Evolutionary conservation across 37 sponge, comb jelly and placozoan genomes (phyloP), one percentile per base, ranked within the genome.

Genomic region (Lycopodina hypogea): DNA sequence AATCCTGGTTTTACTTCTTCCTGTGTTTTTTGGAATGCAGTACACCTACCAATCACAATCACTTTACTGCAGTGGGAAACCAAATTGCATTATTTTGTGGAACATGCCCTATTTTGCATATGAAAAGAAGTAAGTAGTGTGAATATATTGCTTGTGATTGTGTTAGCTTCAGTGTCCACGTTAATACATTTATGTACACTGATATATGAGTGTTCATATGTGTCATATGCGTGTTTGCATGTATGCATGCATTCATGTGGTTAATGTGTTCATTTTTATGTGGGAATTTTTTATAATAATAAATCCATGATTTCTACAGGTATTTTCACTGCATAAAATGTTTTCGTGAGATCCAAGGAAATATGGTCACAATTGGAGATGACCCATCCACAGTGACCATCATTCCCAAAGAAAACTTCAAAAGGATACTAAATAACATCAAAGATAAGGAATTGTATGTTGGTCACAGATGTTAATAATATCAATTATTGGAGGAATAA

Each of bases 241-340:
- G n/a, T n/a, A 36, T 86, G 72, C 63, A 63, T 83, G 38, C 3
- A n/a, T n/a, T 45, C 45, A 17, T 71, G 8, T 15, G 14, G 24
- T n/a, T 71, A 52, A 53, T 19, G 17, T 71, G 9, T 9, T 24
- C 26, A 62, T 28, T 62, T n/a, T 24, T 9, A 26, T 24, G 26
- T 62, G 64, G 28, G 15, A 28, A 11, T 24, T 22, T 62, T 62
- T n/a, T 24, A 11, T 53, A n/a, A n/a, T n/a, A n/a, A n/a, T n/a
- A n/a, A n/a, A n/a, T n/a, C n/a, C n/a, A n/a, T n/a, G n/a, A n/a
- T n/a, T n/a, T n/a, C 42, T 68, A 56, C 68, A 89, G 96, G 79
- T 95, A 90, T 72, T 61, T 96, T 41, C 95, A 89, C 68, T 97
- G 99, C 42, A 72, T 77, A 41, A 90, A 90, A 92, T 97, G 99